Percentiles rank a stretch among this genome's conserved stretches.
These are phyloP conservation scores for Platypus cylindrus DNA, from an alignment of 2,888 invertebrate genomes.

Conservation along the genomic window DNA sequence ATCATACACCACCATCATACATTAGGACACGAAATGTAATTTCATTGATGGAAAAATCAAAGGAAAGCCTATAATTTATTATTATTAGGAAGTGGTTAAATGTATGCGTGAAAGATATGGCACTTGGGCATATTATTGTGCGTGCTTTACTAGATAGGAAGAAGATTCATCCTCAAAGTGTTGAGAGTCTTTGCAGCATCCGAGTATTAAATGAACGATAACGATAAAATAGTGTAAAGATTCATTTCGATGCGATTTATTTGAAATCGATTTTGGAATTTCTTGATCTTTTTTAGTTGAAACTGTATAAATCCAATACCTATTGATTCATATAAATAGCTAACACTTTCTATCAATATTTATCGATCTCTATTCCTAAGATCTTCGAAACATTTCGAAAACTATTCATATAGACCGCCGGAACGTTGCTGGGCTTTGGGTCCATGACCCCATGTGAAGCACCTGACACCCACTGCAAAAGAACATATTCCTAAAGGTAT, in stretches of 20 bases:
- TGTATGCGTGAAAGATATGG: conserved; percentile 19
- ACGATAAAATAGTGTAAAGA: too few species aligned
- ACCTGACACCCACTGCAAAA: conserved; percentile 35
- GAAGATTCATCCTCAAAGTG: conserved; percentile 12
- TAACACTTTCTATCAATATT: too few species aligned
- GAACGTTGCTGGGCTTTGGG: conserved; percentile 19
- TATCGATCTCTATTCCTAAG: too few species aligned
- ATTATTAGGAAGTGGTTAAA: conserved; percentile 22
- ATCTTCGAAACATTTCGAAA: conserved; percentile 9
- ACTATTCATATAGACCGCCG: conserved; percentile 9
- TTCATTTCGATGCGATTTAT: too few species aligned
- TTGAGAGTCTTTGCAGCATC: conserved; percentile 12
- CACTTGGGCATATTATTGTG: conserved; percentile 20
- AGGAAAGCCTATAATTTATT: conserved; percentile 14
- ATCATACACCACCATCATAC: too few species aligned
- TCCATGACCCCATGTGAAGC: conserved; percentile 33
- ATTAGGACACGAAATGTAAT: conserved; percentile 8
- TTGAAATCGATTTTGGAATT: too few species aligned
- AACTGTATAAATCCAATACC: too few species aligned
- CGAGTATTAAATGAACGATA: too few species aligned
- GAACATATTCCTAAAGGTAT: conserved; percentile 27
- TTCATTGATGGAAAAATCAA: conserved; percentile 12
- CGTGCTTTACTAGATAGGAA: conserved; percentile 20
- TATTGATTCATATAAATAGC: too few species aligned
- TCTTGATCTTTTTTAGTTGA: too few species aligned